phyloP scores from a whole-genome alignment of 2,888 invertebrate species.

The Mylabris sibirica region DNA sequence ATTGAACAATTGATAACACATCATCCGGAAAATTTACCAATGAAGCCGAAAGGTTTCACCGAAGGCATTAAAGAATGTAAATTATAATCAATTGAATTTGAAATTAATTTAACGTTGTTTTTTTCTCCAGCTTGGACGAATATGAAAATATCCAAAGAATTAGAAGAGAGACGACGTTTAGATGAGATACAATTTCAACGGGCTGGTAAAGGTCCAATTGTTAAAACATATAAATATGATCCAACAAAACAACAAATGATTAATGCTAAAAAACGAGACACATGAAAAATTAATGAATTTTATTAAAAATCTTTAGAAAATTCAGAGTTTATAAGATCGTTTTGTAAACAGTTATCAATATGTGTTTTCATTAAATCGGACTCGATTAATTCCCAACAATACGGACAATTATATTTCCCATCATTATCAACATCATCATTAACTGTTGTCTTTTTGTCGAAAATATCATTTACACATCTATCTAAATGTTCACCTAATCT shows the following conservation, averaged over 20 bases:
- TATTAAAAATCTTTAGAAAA: slow-evolving; percentile 1
- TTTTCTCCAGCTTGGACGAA: slow-evolving; percentile 76
- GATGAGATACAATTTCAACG: slow-evolving; percentile 82
- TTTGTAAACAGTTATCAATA: slow-evolving; percentile 63
- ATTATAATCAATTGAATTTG: slow-evolving; percentile 2
- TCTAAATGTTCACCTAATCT: slow-evolving; percentile 60
- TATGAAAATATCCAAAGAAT: slow-evolving; percentile 77
- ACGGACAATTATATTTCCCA: slow-evolving; percentile 66
- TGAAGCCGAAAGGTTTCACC: slow-evolving; percentile 79
- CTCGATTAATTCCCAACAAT: slow-evolving; percentile 66
- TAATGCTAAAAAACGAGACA: slow-evolving; percentile 65
- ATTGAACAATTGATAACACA: slow-evolving; percentile 73
- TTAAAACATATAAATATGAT: slow-evolving; percentile 87
- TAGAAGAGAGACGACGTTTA: slow-evolving; percentile 77
- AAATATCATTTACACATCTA: slow-evolving; percentile 58
- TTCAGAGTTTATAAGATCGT: slow-evolving; percentile 24
- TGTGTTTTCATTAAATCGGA: slow-evolving; percentile 67
- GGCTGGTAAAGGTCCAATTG: slow-evolving; percentile 86
- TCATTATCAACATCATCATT: slow-evolving; percentile 51
- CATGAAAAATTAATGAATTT: background rate
- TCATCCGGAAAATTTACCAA: slow-evolving; percentile 66
- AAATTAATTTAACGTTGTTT: slow-evolving; percentile 14
- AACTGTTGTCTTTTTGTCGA: slow-evolving; percentile 51
- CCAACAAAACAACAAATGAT: slow-evolving; percentile 72
- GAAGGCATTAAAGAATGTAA: slow-evolving; percentile 82